phyloP scores from a whole-genome alignment of 2,113 vertebrate species.

The Phalacrocorax aristotelis region DNA sequence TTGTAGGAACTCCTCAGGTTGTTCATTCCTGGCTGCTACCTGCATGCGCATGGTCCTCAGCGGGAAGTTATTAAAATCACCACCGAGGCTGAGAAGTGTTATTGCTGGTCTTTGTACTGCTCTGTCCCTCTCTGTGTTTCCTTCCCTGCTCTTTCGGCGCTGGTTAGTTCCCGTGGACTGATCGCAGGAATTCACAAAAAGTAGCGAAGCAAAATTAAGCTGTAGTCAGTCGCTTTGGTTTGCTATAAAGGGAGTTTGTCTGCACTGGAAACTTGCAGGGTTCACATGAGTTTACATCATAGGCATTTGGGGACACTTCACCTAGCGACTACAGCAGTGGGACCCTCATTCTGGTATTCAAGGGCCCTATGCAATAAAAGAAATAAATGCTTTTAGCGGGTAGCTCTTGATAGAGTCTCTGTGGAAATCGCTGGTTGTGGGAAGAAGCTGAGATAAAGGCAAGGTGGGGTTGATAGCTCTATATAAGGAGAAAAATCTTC shows the following conservation, averaged over 20 bases:
- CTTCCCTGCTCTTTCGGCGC: neutral
- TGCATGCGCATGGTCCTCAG: fast-evolving
- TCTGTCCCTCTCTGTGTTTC: neutral
- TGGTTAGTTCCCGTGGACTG: neutral
- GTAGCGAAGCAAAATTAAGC: neutral
- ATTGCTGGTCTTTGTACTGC: neutral
- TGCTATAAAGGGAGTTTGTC: neutral
- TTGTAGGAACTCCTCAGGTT: neutral
- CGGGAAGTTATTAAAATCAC: neutral
- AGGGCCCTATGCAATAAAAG: neutral
- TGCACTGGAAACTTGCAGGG: neutral
- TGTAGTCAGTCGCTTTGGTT: neutral
- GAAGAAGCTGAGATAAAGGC: neutral
- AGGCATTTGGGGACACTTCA: neutral
- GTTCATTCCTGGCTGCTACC: neutral
- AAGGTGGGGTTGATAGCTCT: conserved; percentile 37
- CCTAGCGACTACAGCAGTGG: neutral
- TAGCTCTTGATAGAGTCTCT: neutral
- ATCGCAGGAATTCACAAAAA: neutral
- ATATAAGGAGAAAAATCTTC: conserved; percentile 29
- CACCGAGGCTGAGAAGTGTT: neutral
- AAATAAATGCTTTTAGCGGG: neutral
- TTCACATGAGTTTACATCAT: neutral
- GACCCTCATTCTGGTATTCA: neutral
- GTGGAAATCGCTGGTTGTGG: neutral